Evolutionary conservation across 2,113 vertebrate species (phyloP).

Genomic region (Pygoscelis antarcticus): DNA sequence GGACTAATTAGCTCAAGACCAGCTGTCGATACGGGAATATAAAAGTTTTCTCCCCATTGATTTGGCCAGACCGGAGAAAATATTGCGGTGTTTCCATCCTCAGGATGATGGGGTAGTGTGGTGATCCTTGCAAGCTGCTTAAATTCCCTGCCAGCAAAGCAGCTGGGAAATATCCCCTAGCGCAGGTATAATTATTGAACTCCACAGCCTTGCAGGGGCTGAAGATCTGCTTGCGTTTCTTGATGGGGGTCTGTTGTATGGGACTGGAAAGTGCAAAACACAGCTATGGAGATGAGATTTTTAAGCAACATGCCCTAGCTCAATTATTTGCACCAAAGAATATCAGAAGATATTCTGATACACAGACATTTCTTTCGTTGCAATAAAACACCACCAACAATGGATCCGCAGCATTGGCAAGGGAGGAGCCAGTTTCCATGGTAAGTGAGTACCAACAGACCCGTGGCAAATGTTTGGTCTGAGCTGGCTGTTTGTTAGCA

Average conservation of each 20-base stretch:
- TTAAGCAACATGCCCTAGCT: background rate
- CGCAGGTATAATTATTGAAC: background rate
- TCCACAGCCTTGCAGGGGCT: background rate
- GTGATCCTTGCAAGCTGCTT: background rate
- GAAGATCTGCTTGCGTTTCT: background rate
- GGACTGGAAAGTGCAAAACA: background rate
- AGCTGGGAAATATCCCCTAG: background rate
- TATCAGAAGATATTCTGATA: background rate
- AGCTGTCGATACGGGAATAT: rapidly evolving
- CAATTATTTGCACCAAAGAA: background rate
- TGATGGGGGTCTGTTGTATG: background rate
- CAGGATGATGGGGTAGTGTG: background rate
- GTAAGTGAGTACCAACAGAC: constrained; percentile 5
- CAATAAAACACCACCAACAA: background rate
- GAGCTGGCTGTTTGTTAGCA: background rate
- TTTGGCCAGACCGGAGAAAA: background rate
- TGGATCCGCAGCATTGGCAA: background rate
- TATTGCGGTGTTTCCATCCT: background rate
- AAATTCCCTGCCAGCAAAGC: background rate
- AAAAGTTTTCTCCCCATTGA: background rate
- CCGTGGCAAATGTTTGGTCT: background rate
- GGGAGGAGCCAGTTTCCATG: constrained; percentile 63
- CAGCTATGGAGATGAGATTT: background rate
- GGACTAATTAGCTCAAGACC: background rate
- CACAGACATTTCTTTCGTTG: background rate